Conservation (phyloP, 2,113 vertebrate species). For the Scomber colias region DNA sequence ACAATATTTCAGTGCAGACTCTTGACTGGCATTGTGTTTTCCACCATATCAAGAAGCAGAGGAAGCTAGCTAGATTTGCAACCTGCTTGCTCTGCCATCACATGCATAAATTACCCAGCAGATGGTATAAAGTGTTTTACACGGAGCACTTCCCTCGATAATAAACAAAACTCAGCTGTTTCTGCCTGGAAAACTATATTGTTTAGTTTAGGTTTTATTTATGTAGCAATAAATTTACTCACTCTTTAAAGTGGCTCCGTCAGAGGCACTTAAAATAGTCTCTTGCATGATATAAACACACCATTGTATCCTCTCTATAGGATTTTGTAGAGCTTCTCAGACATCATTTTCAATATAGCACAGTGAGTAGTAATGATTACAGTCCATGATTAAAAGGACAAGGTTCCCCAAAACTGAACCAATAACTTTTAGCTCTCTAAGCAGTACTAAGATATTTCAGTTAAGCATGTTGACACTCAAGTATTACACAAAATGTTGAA, state of each 20-base stretch:
- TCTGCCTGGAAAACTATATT: not conserved
- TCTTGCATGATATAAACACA: no score
- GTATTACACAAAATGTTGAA: not conserved
- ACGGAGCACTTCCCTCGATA: not conserved
- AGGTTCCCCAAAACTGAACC: no score
- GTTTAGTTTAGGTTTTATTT: constrained; percentile 15
- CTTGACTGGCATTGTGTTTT: not conserved
- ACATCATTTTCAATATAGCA: no score
- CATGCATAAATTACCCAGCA: constrained; percentile 47
- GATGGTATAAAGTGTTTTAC: constrained; percentile 37
- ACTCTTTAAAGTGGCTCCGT: constrained; percentile 11
- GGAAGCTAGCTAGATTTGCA: constrained; percentile 14
- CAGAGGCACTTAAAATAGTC: not conserved
- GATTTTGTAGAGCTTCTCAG: not conserved
- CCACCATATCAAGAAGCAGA: not conserved
- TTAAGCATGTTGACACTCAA: not conserved
- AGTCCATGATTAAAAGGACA: no score
- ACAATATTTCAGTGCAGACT: not conserved
- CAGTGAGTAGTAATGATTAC: no score
- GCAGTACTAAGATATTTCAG: not conserved
- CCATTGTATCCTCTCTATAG: no score
- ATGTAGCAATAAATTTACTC: not conserved
- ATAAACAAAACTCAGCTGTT: constrained; percentile 39
- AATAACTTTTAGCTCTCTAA: not conserved
- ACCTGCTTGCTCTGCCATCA: constrained; percentile 29